A percentile compares a stretch with the other conserved stretches of the same genome.
Evolutionary conservation across 2,888 invertebrate genomes (phyloP).

Genomic region (Leptinotarsa peninsularis): DNA sequence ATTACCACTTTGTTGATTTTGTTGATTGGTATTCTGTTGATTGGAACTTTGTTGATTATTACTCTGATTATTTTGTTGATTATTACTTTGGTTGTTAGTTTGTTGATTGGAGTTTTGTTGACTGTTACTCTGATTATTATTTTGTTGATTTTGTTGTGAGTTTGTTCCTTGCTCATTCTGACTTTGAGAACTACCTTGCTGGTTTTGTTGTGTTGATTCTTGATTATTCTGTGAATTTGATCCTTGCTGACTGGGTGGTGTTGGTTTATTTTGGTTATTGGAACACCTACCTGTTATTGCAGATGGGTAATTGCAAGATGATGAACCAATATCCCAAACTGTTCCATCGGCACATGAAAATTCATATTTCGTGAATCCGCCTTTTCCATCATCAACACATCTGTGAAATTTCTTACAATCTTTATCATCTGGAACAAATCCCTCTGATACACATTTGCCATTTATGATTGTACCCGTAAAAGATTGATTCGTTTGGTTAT

Average conservation of each 20-base stretch:
- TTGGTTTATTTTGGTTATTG: slow-evolving; percentile 27
- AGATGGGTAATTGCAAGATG: slow-evolving; percentile 80
- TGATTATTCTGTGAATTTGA: slow-evolving; percentile 41
- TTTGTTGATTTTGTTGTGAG: slow-evolving; percentile 29
- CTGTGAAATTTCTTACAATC: slow-evolving; percentile 83
- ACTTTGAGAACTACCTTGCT: slow-evolving; percentile 20
- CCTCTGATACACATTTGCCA: slow-evolving; percentile 71
- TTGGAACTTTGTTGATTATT: slow-evolving; percentile 28
- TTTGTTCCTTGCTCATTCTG: slow-evolving; percentile 33
- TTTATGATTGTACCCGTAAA: slow-evolving; percentile 30
- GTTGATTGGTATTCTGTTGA: slow-evolving; percentile 37
- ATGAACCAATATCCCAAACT: slow-evolving; percentile 78
- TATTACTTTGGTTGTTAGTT: slow-evolving; percentile 18
- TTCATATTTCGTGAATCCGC: slow-evolving; percentile 75
- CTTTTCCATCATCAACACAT: slow-evolving; percentile 75
- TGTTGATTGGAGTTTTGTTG: slow-evolving; percentile 16
- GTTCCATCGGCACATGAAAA: slow-evolving; percentile 84
- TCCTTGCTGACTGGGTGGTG: slow-evolving; percentile 29
- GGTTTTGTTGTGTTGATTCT: slow-evolving; percentile 40
- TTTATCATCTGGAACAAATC: slow-evolving; percentile 76
- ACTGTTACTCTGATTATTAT: no score
- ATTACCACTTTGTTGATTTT: slow-evolving; percentile 30
- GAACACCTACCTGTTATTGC: slow-evolving; percentile 64
- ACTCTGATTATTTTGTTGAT: slow-evolving; percentile 22
- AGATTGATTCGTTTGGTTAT: slow-evolving; percentile 26